Base-by-base conservation (phyloP, 2,888 invertebrate genomes). In the Drosophila vallismaia region DNA sequence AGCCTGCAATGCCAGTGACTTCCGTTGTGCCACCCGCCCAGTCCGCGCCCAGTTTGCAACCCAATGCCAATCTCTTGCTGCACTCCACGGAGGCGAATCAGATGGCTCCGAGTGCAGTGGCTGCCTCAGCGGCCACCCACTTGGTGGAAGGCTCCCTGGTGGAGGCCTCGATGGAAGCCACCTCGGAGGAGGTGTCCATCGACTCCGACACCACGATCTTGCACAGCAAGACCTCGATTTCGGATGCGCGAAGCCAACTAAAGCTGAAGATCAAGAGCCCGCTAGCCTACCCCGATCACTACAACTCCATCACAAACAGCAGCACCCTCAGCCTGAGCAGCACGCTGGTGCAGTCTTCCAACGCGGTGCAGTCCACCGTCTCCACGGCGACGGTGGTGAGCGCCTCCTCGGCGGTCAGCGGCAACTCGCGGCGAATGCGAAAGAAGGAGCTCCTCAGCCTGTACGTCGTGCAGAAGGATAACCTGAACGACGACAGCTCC, bases 211-310 rank as follows among this genome's bases (percentile, higher is more conserved):
- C 91, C n/a, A 91, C 81, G 1, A 86, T 92, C 1, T 64, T 90
- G 50, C 93, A 93, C 63, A 94, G 94, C 3, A 96, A 96, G 89
- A 95, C 95, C 0, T 95, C 96, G 1, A 92, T 96, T 1, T 94
- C 95, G 0, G 96, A 97, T 91, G 95, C 96, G 0, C 93, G 97
- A 31, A 97, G 97, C 91, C 97, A 97, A 89, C 92, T 97, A 4
- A 97, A 97, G 90, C 95, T 97, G 0, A 97, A 97, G 92, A 97
- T 97, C 72, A 97, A 97, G 90, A 97, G 97, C 3, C 97, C 97
- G 0, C 94, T 96, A 84, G 93, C 96, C 69, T 96, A 97, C 82
- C 91, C 94, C 0, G 94, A 94, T 77, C 96, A 95, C 88, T 96
- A 95, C 38, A 75, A 69, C 63, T 56, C 71, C 12, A 57, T 77